phyloP scores from a whole-genome alignment of 2,888 invertebrate species.

The Ectropis crepuscularia region DNA sequence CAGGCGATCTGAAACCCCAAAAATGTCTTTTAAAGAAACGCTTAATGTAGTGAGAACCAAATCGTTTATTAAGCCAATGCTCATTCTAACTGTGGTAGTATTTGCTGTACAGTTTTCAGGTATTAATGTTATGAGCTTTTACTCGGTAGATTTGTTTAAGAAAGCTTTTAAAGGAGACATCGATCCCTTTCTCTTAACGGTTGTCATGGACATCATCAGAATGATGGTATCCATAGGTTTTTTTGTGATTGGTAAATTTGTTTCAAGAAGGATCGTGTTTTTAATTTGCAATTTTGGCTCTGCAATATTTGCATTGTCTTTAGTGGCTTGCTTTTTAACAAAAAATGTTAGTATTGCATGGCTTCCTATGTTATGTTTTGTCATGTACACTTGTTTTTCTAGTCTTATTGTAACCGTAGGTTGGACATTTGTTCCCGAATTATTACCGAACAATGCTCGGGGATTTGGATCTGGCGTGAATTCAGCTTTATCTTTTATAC shows the following conservation, averaged over 20 bases:
- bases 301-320: not conserved
- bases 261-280: conserved; percentile 11
- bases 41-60: conserved; percentile 2
- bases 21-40: conserved; percentile 10
- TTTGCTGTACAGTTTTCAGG: conserved; percentile 20
- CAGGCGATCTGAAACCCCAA: conserved; percentile 12
- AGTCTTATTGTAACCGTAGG: conserved; percentile 43
- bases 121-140: conserved; percentile 18
- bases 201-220: conserved; percentile 17
- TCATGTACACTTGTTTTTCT: conserved; percentile 31
- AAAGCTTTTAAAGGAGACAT: conserved; percentile 13
- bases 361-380: conserved; percentile 17
- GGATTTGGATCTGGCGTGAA: conserved; percentile 49
- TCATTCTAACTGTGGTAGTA: conserved; percentile 9
- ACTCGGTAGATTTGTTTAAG: conserved; percentile 21
- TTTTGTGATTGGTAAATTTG: conserved; percentile 16
- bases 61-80: conserved; percentile 22
- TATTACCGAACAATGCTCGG: conserved; percentile 50
- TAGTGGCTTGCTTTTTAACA: conserved; percentile 6
- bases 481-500: conserved; percentile 9
- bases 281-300: conserved; percentile 8
- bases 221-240: not conserved
- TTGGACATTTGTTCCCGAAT: conserved; percentile 53
- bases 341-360: not conserved
- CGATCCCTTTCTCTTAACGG: conserved; percentile 22